Evolutionary conservation across 2,797 vertebrate genomes (phyloP).

Genomic region (Siniperca undulata): DNA sequence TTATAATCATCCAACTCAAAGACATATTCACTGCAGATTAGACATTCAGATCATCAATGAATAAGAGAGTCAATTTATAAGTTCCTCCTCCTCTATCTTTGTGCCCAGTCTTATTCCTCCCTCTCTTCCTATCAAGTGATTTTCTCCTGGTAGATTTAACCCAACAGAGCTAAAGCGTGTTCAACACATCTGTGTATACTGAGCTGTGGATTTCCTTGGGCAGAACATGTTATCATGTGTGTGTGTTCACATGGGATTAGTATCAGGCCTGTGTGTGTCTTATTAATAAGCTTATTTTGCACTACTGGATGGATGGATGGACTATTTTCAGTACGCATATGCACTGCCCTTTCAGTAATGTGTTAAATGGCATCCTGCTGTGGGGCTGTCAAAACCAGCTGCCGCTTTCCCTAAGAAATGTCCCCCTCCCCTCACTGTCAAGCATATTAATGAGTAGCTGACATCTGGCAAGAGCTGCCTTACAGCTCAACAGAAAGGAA

Average conservation of each 20-base stretch:
- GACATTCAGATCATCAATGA: background rate
- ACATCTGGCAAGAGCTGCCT: conserved; percentile 19
- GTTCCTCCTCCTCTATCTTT: background rate
- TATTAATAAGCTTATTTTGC: conserved; percentile 30
- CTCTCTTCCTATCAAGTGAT: background rate
- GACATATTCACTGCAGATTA: background rate
- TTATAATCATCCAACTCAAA: background rate
- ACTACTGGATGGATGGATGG: conserved; percentile 15
- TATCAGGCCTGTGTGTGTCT: background rate
- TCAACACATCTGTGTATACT: conserved; percentile 19
- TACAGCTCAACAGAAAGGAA: background rate
- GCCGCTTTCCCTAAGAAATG: conserved; percentile 4
- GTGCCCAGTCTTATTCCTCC: background rate
- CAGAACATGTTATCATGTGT: background rate
- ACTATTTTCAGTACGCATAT: conserved; percentile 14
- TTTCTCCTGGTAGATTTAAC: background rate
- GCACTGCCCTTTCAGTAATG: conserved; percentile 33
- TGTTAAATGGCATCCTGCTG: conserved; percentile 45
- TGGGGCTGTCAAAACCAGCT: conserved; percentile 51
- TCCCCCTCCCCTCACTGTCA: background rate
- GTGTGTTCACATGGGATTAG: background rate
- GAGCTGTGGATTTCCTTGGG: conserved; percentile 9
- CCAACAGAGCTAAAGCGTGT: background rate
- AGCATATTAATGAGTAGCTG: conserved; percentile 8
- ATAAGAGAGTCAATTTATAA: background rate